phyloP scores from a whole-genome alignment of 30 jellyfish, hydroid and myxozoan genomes.

The Cassiopea xamachana region DNA sequence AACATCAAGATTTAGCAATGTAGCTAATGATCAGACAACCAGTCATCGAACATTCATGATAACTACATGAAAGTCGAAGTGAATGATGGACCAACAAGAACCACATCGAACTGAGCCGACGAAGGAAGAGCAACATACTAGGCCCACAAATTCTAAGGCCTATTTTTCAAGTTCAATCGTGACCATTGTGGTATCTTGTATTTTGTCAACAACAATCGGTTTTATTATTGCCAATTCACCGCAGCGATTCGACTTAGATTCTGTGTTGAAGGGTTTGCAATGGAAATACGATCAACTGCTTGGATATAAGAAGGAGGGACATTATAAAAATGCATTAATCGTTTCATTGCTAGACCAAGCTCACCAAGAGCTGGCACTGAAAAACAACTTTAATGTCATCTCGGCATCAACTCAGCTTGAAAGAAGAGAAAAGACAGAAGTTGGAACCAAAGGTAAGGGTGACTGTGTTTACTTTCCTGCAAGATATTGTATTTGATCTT shows the following conservation, averaged over 20 bases:
- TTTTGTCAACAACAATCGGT: slow-evolving; percentile 51
- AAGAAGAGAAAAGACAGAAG: slow-evolving; percentile 25
- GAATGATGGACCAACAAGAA: neutral
- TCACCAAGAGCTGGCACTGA: slow-evolving; percentile 24
- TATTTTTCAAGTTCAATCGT: slow-evolving; percentile 3
- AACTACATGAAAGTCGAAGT: neutral
- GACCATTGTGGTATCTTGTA: slow-evolving; percentile 41
- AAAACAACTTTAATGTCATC: slow-evolving; percentile 42
- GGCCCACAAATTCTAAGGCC: slow-evolving; percentile 20
- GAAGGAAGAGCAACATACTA: neutral
- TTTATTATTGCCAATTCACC: slow-evolving; percentile 63
- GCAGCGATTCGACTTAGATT: slow-evolving; percentile 16
- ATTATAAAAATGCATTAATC: slow-evolving; percentile 28
- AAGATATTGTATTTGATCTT: neutral
- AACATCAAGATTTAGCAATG: neutral
- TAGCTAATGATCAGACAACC: neutral
- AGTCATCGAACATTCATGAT: neutral
- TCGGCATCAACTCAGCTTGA: slow-evolving; percentile 29
- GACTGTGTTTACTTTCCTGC: no score
- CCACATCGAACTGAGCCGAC: neutral
- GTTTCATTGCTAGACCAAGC: slow-evolving; percentile 52
- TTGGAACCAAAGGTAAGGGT: slow-evolving; percentile 49
- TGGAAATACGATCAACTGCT: slow-evolving; percentile 19
- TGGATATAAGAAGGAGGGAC: slow-evolving; percentile 4
- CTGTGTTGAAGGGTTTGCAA: slow-evolving; percentile 13